A percentile compares a stretch with the other conserved stretches of the same genome.
Evolutionary conservation across 2,888 invertebrate genomes (phyloP).

Genomic region (Slavum lentiscoides): DNA sequence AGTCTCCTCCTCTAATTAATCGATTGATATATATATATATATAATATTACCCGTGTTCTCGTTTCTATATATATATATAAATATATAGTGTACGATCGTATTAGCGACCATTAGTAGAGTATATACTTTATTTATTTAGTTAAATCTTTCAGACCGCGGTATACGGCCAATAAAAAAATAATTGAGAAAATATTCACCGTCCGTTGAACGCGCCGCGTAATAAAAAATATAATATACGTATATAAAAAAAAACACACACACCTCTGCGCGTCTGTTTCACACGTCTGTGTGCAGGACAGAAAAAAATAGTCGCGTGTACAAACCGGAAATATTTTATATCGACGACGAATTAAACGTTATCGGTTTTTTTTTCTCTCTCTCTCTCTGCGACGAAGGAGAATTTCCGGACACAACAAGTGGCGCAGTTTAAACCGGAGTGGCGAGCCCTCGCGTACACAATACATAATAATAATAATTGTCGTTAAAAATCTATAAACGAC

Average conservation of each 20-base stretch:
- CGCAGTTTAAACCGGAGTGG: too few relatives aligned
- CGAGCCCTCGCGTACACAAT: too few relatives aligned
- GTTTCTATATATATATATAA: slow-evolving; percentile 6
- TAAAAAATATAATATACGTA: not conserved
- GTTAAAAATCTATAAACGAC: too few relatives aligned
- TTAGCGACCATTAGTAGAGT: not conserved
- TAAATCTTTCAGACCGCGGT: too few relatives aligned
- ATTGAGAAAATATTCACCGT: not conserved
- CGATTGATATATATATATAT: not conserved
- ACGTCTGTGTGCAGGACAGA: too few relatives aligned
- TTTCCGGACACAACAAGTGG: not conserved
- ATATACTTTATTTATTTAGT: not conserved
- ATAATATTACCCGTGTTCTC: slow-evolving; percentile 10
- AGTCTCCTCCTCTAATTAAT: not conserved
- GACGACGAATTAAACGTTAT: slow-evolving; percentile 19
- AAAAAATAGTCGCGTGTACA: too few relatives aligned
- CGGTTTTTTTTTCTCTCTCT: not conserved
- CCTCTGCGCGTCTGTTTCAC: too few relatives aligned
- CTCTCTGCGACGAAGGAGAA: not conserved
- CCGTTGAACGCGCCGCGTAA: too few relatives aligned
- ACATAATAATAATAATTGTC: too few relatives aligned
- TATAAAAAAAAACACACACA: not conserved
- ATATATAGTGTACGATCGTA: not conserved
- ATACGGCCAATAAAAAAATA: slow-evolving; percentile 4
- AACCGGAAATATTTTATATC: slow-evolving; percentile 1